Conservation (phyloP, 2,888 invertebrate species). For the Rhingia rostrata region DNA sequence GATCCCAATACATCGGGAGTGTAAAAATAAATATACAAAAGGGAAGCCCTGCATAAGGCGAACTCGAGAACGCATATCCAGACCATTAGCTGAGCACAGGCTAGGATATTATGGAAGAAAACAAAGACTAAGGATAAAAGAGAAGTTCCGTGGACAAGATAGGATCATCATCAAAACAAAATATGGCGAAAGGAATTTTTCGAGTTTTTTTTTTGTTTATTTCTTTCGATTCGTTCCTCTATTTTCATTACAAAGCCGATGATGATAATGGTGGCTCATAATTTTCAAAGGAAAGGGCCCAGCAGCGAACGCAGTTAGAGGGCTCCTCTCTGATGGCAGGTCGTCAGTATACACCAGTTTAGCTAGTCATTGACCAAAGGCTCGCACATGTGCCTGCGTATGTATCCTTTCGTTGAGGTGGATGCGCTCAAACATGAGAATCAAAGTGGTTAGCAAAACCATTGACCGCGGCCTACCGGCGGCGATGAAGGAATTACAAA, state of each 20-base stretch:
- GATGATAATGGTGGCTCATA: not conserved
- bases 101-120: constrained; percentile 25
- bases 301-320: not conserved
- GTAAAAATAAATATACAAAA: constrained; percentile 15
- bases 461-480: constrained; percentile 14
- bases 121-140: constrained; percentile 56
- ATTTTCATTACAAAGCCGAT: not conserved
- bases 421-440: constrained; percentile 5
- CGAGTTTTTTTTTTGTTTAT: constrained; percentile 35
- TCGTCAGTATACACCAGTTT: constrained; percentile 43
- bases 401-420: constrained; percentile 14
- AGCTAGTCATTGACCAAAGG: constrained; percentile 59
- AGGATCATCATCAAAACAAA: constrained; percentile 64
- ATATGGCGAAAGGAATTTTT: constrained; percentile 66
- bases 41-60: constrained; percentile 12
- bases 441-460: constrained; percentile 25
- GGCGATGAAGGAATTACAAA: constrained; percentile 12
- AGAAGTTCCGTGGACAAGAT: constrained; percentile 55
- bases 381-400: constrained; percentile 6
- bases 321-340: not conserved
- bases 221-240: not conserved
- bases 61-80: constrained; percentile 18
- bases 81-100: not conserved
- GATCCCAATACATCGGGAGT: not conserved
- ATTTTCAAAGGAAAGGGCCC: constrained; percentile 4